Conservation (phyloP, 2,797 vertebrate genomes). For the Atherinosoma microstoma region DNA sequence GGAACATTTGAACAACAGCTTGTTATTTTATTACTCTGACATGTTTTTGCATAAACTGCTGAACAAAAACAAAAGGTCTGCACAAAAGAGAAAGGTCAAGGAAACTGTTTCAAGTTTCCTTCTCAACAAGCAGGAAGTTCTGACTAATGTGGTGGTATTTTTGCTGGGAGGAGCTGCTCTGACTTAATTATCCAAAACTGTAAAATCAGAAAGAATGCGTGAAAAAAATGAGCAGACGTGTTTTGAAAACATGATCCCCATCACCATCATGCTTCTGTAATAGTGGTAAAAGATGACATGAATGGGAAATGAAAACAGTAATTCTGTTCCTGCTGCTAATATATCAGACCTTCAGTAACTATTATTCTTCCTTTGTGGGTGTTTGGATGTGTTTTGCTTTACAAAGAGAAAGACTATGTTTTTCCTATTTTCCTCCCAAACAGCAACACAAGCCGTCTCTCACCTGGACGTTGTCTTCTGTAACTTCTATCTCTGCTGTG, state of each 20-base stretch:
- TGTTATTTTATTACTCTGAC: constrained; percentile 3
- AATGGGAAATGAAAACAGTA: fast-evolving
- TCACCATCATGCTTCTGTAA: not conserved
- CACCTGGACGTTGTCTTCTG: constrained; percentile 97
- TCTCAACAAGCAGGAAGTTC: constrained; percentile 8
- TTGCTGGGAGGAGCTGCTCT: constrained; percentile 1
- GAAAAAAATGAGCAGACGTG: not conserved
- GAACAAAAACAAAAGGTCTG: constrained; percentile 20
- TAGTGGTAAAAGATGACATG: not conserved
- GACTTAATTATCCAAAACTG: constrained; percentile 14
- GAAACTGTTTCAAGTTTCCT: constrained; percentile 15
- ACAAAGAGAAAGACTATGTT: not conserved
- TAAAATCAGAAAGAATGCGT: constrained; percentile 11
- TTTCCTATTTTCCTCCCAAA: not conserved
- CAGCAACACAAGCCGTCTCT: constrained; percentile 16
- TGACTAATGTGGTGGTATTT: constrained; percentile 1
- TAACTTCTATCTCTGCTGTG: constrained; percentile 95
- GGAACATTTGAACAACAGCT: not conserved
- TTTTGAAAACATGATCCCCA: not conserved
- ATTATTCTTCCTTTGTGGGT: no score
- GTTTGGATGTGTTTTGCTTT: no score
- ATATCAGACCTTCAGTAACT: not conserved
- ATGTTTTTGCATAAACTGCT: not conserved
- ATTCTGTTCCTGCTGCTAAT: not conserved
- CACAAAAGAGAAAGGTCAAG: constrained; percentile 27